Conservation (phyloP, 1,140 invertebrate species). For the Sinella curviseta region DNA sequence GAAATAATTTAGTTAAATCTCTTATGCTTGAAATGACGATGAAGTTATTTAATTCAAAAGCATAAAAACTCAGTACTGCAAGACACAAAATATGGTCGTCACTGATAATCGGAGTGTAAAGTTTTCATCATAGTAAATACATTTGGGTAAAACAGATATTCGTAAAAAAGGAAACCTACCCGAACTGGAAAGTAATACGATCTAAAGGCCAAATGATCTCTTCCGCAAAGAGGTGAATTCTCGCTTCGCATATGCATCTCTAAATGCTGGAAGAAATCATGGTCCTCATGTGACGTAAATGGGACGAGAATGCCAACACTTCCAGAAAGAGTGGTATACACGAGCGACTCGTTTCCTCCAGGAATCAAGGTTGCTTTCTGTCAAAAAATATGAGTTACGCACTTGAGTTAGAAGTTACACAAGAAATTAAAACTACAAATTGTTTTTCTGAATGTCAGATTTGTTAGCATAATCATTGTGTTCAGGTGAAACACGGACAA, state of each 20-base stretch:
- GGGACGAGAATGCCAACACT: slow-evolving; percentile 94
- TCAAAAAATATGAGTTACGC: slow-evolving; percentile 28
- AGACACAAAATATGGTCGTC: neutral
- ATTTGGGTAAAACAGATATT: neutral
- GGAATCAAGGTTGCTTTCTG: slow-evolving; percentile 95
- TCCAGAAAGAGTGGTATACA: slow-evolving; percentile 95
- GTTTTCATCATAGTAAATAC: neutral
- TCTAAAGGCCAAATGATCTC: slow-evolving; percentile 95
- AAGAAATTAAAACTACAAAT: neutral
- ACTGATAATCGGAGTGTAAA: neutral
- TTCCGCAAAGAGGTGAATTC: slow-evolving; percentile 90
- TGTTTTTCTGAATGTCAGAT: slow-evolving; percentile 34
- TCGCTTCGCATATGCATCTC: slow-evolving; percentile 99
- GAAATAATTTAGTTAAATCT: slow-evolving; percentile 44
- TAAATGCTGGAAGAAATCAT: slow-evolving; percentile 98
- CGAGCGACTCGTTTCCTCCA: slow-evolving; percentile 90
- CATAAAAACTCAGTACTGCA: neutral
- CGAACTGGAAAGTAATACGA: slow-evolving; percentile 98
- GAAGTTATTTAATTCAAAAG: neutral
- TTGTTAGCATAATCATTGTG: slow-evolving; percentile 39
- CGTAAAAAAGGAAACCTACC: slow-evolving; percentile 58
- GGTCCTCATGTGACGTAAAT: slow-evolving; percentile 97
- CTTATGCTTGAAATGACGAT: neutral
- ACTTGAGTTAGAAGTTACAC: neutral
- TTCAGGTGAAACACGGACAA: slow-evolving; percentile 49